Evolutionary conservation across 1,140 invertebrate genomes (phyloP).

Genomic region (Drosophila nebulosa): DNA sequence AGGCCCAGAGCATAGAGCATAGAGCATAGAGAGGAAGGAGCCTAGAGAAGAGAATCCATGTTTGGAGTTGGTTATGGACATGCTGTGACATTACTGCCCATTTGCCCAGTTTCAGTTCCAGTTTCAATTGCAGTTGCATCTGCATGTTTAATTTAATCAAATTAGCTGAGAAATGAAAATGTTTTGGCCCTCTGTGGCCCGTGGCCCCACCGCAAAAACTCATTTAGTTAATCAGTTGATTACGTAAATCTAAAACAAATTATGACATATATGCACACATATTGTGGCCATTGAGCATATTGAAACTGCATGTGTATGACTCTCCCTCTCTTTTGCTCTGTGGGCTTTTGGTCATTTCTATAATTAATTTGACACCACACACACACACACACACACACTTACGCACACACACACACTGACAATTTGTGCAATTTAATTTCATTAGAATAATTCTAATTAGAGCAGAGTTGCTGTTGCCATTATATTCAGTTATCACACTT

Average conservation of each 20-base stretch:
- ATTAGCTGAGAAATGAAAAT: constrained; percentile 67
- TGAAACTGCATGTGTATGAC: constrained; percentile 20
- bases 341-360: constrained; percentile 45
- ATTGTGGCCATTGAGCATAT: constrained; percentile 17
- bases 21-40: neutral
- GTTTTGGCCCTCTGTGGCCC: neutral
- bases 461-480: constrained; percentile 46
- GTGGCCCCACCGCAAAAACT: constrained; percentile 10
- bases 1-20: constrained; percentile 16
- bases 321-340: too few relatives aligned
- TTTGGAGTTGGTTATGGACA: constrained; percentile 42
- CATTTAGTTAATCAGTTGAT: constrained; percentile 70
- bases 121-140: constrained; percentile 12
- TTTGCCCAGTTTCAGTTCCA: constrained; percentile 32
- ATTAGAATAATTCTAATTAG: constrained; percentile 81
- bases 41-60: constrained; percentile 13
- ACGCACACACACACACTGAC: neutral
- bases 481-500: constrained; percentile 34
- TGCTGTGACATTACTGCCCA: constrained; percentile 55
- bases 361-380: constrained; percentile 56
- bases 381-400: neutral
- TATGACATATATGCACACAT: constrained; percentile 52
- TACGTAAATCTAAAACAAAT: constrained; percentile 63
- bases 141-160: constrained; percentile 69
- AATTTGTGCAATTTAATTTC: constrained; percentile 79